Evolutionary conservation across 2,113 vertebrate species (phyloP).

Genomic region (Monarcha castaneiventris): DNA sequence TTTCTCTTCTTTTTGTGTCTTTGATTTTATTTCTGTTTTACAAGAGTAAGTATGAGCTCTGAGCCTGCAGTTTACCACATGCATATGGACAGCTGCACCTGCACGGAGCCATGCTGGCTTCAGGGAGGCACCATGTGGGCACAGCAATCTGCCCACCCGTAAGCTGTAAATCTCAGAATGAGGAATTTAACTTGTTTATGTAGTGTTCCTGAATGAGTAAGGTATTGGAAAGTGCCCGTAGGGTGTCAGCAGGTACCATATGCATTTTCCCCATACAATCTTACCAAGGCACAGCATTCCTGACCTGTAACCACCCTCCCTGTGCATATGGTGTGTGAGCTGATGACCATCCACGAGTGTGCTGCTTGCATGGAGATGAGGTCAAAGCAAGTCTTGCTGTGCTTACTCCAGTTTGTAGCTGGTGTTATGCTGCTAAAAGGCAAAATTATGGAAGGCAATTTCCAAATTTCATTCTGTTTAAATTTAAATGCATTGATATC

Average conservation of each 20-base stretch:
- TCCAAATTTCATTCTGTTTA: background rate
- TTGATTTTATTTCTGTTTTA: background rate
- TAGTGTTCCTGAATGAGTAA: background rate
- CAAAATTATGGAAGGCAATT: background rate
- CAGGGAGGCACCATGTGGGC: background rate
- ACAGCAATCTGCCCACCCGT: background rate
- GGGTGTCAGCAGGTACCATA: background rate
- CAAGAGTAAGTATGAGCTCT: background rate
- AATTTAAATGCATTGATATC: background rate
- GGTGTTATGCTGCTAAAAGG: background rate
- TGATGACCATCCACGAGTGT: background rate
- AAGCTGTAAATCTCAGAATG: background rate
- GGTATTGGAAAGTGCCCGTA: background rate
- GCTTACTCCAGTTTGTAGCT: background rate
- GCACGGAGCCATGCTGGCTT: background rate
- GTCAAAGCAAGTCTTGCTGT: background rate
- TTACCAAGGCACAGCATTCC: background rate
- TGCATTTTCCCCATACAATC: background rate
- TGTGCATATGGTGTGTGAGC: background rate
- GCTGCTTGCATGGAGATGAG: background rate
- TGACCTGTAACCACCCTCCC: background rate
- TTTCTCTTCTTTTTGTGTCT: background rate
- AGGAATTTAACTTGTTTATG: background rate
- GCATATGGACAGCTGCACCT: constrained; percentile 17
- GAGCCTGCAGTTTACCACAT: background rate